Base-by-base conservation (phyloP, 2,113 vertebrate species). In the Helogale parvula region DNA sequence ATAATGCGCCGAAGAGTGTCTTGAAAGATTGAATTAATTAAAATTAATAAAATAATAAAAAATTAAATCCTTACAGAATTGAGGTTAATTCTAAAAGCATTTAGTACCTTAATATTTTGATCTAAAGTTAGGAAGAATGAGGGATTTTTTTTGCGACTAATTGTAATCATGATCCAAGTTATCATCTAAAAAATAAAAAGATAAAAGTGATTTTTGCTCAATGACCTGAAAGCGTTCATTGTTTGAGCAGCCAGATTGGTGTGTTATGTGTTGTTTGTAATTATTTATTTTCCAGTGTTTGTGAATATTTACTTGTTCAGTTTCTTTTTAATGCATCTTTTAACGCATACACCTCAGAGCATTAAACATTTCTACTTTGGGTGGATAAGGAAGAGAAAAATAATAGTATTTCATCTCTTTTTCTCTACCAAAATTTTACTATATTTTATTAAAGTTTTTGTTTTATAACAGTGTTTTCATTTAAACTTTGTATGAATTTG, bases 31-130 rank as follows among this genome's bases (percentile, higher is more conserved):
- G 52, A 91, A 82, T 97, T 94, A 81, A 96, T 90, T 90, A 84
- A 85, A 96, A 57, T 72, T 38, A 77, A 92, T 81, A 82, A 72
- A 94, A 94, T 90, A 94, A 96, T 52, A 45, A 93, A 96, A 95
- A 86, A 76, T 85, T 31, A 94, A 95, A 65, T 84, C 79, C 52
- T 52, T 38, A 80, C 21, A 69, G 65, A 90, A 12, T 77, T 57
- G n/a, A 60, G 7, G 16, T 86, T 86, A 94, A 77, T 94, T 88
- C 60, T 41, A 83, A 90, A 97, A 94, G 68, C 33, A 93, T 66
- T 87, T 52, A 71, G 38, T 87, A 38, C 23, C 35, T 96, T 66
- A 84, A 38, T 92, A 86, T 31, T 94, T 85, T 93, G 60, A 21
- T 82, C 35, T 80, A 79, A 90, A 96, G 25, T 79, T 85, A 79